These are phyloP conservation scores for Tragelaphus oryx DNA, from an alignment of 2,797 vertebrate species.

Conservation along the genomic window DNA sequence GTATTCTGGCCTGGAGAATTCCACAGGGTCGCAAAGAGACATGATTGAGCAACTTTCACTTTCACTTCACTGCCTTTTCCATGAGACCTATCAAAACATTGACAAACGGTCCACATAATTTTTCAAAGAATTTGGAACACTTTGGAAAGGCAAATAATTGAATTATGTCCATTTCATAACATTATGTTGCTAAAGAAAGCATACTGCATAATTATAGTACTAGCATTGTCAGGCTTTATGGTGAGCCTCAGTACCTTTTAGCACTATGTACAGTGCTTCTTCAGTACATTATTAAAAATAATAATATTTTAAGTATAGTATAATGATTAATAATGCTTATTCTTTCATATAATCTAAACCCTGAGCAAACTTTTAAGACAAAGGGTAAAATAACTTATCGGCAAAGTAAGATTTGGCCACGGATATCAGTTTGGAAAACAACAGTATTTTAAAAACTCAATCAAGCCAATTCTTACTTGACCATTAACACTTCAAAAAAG, in stretches of 20 bases:
- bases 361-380: neutral
- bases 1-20: neutral
- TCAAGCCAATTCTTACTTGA: neutral
- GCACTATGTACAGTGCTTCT: neutral
- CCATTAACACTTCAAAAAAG: neutral
- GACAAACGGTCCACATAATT: neutral
- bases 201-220: neutral
- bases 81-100: neutral
- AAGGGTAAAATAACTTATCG: neutral
- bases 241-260: neutral
- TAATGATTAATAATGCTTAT: neutral
- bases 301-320: neutral
- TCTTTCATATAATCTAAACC: constrained; percentile 13
- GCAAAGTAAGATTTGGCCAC: neutral
- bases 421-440: neutral
- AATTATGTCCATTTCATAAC: neutral
- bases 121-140: neutral
- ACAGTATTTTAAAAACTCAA: neutral
- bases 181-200: neutral
- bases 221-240: neutral
- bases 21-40: neutral
- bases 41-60: neutral
- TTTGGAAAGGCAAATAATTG: neutral
- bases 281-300: neutral
- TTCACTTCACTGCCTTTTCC: neutral